These are phyloP conservation scores for Drosophila albomicans DNA, from an alignment of 1,140 invertebrate species.

Conservation along the genomic window DNA sequence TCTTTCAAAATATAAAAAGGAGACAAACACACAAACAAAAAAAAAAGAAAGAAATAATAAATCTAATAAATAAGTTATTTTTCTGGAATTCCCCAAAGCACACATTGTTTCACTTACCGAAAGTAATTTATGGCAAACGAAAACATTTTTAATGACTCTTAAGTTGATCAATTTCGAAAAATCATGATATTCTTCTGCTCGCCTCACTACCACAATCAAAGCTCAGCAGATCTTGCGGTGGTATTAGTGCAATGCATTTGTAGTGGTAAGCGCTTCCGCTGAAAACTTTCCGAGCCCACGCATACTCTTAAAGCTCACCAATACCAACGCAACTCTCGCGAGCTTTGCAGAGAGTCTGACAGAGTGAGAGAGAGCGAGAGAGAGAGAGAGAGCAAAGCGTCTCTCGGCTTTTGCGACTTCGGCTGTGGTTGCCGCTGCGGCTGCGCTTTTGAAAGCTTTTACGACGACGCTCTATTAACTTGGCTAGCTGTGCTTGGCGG, in stretches of 20 bases:
- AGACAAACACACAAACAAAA: too few relatives aligned
- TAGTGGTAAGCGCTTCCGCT: conserved; percentile 70
- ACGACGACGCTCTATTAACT: conserved; percentile 35
- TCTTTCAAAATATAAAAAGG: conserved; percentile 6
- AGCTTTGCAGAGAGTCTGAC: conserved; percentile 55
- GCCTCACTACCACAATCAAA: conserved; percentile 46
- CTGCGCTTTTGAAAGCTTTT: conserved; percentile 63
- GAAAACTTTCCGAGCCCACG: conserved; percentile 57
- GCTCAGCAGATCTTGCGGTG: background rate
- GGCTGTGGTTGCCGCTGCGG: conserved; percentile 8
- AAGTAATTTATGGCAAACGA: conserved; percentile 51
- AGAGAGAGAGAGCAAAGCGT: conserved; percentile 9
- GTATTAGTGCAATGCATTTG: conserved; percentile 44
- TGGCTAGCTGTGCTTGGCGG: conserved; percentile 56
- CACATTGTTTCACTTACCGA: conserved; percentile 35
- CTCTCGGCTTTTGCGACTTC: conserved; percentile 12
- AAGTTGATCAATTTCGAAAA: conserved; percentile 45
- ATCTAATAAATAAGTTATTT: conserved; percentile 48
- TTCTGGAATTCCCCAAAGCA: conserved; percentile 60
- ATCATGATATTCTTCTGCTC: conserved; percentile 25
- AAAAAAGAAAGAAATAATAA: conserved; percentile 30
- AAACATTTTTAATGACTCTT: conserved; percentile 36
- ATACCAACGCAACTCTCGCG: conserved; percentile 22
- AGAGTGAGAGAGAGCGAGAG: conserved; percentile 13
- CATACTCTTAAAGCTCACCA: conserved; percentile 43